phyloP scores from a whole-genome alignment of 2,113 vertebrate species.

The Oryzias curvinotus region DNA sequence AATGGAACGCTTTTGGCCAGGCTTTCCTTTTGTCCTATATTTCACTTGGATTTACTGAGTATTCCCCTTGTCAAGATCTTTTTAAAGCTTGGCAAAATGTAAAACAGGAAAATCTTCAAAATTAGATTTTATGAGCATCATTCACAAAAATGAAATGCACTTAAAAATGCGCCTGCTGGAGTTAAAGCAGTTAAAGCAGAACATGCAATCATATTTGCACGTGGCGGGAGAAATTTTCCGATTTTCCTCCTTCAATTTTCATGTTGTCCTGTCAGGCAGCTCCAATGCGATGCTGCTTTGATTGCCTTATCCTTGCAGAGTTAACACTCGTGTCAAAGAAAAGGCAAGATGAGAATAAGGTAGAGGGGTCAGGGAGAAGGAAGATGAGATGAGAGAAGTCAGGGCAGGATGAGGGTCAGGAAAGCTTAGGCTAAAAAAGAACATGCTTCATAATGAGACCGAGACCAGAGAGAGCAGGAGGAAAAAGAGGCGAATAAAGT shows the following conservation, averaged over 20 bases:
- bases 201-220: not conserved
- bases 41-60: too few relatives aligned
- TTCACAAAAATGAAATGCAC: too few relatives aligned
- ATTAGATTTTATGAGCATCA: too few relatives aligned
- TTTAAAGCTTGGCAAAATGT: too few relatives aligned
- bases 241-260: not conserved
- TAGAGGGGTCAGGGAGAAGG: constrained; percentile 36
- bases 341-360: constrained; percentile 41
- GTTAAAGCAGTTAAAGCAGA: not conserved
- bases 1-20: too few relatives aligned
- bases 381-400: constrained; percentile 17
- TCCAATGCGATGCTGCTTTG: constrained; percentile 68
- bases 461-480: constrained; percentile 9
- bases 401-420: constrained; percentile 8
- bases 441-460: constrained; percentile 29
- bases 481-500: constrained; percentile 1
- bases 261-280: constrained; percentile 42
- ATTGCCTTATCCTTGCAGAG: constrained; percentile 67
- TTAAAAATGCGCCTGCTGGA: too few relatives aligned
- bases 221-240: not conserved
- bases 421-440: constrained; percentile 6
- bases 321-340: constrained; percentile 49
- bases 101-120: too few relatives aligned
- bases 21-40: too few relatives aligned
- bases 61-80: too few relatives aligned